phyloP scores from a whole-genome alignment of 2,797 vertebrate genomes.

The Manis javanica region DNA sequence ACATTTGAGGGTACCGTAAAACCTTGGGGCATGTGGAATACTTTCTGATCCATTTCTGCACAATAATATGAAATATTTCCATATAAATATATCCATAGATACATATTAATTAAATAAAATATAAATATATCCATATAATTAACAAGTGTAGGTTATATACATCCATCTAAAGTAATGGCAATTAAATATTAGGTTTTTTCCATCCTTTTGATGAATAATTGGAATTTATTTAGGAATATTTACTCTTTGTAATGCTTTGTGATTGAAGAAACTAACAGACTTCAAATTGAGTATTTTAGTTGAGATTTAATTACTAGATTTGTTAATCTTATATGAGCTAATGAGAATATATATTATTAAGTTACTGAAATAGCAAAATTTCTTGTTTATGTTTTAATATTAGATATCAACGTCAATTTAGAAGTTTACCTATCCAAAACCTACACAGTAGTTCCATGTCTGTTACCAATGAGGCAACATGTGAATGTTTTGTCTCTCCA shows the following conservation, averaged over 20 bases:
- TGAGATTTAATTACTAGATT: not conserved
- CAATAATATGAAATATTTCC: not conserved
- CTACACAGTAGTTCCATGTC: not conserved
- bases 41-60: not conserved
- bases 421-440: not conserved
- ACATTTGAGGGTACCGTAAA: too few relatives aligned
- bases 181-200: not conserved
- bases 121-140: not conserved
- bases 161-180: not conserved
- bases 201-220: not conserved
- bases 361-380: not conserved
- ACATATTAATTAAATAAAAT: not conserved
- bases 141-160: not conserved
- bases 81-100: not conserved
- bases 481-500: not conserved
- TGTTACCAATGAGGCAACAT: not conserved
- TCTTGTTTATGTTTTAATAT: not conserved
- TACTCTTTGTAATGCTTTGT: not conserved
- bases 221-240: slow-evolving; percentile 26
- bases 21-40: not conserved
- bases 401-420: not conserved
- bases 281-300: not conserved
- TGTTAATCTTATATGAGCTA: not conserved
- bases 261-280: not conserved
- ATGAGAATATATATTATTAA: not conserved